Base-by-base conservation (phyloP, 2,113 vertebrate species). In the Athene noctua region DNA sequence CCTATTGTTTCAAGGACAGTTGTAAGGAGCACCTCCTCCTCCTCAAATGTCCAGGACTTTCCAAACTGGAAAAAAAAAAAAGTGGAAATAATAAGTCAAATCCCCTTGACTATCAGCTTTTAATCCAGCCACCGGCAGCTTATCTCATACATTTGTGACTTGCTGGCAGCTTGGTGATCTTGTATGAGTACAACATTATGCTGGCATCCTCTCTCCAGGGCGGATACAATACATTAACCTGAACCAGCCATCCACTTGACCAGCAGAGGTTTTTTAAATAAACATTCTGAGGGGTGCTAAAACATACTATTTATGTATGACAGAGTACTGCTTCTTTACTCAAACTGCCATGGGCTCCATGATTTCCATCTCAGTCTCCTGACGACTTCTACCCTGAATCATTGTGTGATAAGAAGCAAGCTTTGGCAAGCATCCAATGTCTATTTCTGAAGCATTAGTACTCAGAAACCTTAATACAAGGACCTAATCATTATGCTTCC, bases 381-480 rank as follows among this genome's bases (percentile, higher is more conserved):
- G 92, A 97, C 86, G 67, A 92, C 93, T 97, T 95, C 93, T 92
- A 90, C 73, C 54, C 86, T 27, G 51, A 95, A 91, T 65, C 61
- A 92, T 92, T 70, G 93, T 87, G 67, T 86, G 93, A 95, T 92
- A 95, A 96, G 87, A 42, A 83, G 75, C 46, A 93, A 87, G 49
- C 55, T 61, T 70, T 88, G 93, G 95, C 88, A 95, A 88, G 46
- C 82, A 70, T 21, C 47, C 49, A 91, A 72, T 54, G 55, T 67
- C 80, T 68, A 17, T 85, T 97, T 95, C 66, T 94, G 96, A 97
- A 94, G 94, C 86, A 27, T 58, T 82, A 94, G 77, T 85, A 94
- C 93, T 94, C 92, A 91, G 75, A 94, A 97, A 92, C 57, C 2
- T 0, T 80, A 84, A 90, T 47, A 78, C 40, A 82, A 91, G 44